Percentiles rank a stretch among this genome's conserved stretches.
phyloP scores from a whole-genome alignment of 2,888 invertebrate genomes.

The Drosophila melanosoma region DNA sequence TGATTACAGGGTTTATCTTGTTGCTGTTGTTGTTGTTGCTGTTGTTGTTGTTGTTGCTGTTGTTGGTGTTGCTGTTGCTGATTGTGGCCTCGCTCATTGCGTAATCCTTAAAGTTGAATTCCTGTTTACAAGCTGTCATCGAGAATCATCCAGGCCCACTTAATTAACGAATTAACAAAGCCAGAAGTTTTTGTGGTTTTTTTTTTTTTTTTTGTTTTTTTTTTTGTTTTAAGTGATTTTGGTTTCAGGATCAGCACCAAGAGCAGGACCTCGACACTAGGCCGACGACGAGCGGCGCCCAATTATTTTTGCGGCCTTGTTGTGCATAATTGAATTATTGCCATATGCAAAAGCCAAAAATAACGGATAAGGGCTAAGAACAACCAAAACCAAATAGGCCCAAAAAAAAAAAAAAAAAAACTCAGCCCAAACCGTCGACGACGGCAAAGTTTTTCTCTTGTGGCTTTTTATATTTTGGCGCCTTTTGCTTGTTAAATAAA shows the following conservation, averaged over 20 bases:
- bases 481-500: slow-evolving; percentile 70
- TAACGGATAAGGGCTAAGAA: slow-evolving; percentile 30
- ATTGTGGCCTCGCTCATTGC: slow-evolving; percentile 57
- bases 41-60: neutral
- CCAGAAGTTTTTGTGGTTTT: slow-evolving; percentile 74
- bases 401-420: slow-evolving; percentile 3
- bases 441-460: slow-evolving; percentile 68
- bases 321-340: slow-evolving; percentile 81
- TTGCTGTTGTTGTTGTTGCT: neutral
- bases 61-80: neutral
- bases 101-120: slow-evolving; percentile 75
- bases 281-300: slow-evolving; percentile 43
- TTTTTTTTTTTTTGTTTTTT: neutral
- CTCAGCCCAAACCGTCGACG: slow-evolving; percentile 27
- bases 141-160: slow-evolving; percentile 69
- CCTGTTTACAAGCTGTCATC: slow-evolving; percentile 73
- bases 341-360: slow-evolving; percentile 74
- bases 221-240: slow-evolving; percentile 62
- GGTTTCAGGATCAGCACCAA: slow-evolving; percentile 26
- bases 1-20: neutral
- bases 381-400: slow-evolving; percentile 10
- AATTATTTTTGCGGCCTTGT: slow-evolving; percentile 77
- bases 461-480: slow-evolving; percentile 59
- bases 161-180: slow-evolving; percentile 81
- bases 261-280: slow-evolving; percentile 5